Percentiles rank a stretch among this genome's conserved stretches.
Conservation (phyloP, 2,888 invertebrate genomes). For the Coenonympha glycerion region DNA sequence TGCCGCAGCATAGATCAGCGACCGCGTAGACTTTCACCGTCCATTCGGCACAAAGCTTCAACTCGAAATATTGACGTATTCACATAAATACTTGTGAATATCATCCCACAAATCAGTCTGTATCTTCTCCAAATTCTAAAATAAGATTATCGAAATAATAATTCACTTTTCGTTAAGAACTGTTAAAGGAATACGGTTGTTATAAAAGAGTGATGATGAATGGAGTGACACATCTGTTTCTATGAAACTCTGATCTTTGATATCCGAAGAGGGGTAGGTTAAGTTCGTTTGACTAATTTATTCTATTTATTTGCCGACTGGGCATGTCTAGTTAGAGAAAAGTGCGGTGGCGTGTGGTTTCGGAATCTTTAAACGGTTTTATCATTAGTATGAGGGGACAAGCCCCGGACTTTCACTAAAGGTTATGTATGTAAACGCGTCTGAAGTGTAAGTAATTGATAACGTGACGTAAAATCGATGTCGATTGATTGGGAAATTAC, state of each 20-base stretch:
- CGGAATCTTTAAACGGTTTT: constrained; percentile 69
- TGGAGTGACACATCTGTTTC: constrained; percentile 16
- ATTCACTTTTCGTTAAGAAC: not conserved
- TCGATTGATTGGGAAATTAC: constrained; percentile 37
- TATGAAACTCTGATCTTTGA: constrained; percentile 41
- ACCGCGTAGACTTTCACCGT: constrained; percentile 43
- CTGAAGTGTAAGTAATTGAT: constrained; percentile 63
- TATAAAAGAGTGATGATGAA: not conserved
- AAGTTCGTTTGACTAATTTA: constrained; percentile 64
- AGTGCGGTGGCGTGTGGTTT: constrained; percentile 59
- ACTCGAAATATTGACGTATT: constrained; percentile 1
- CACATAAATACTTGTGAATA: not conserved
- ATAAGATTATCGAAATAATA: not conserved
- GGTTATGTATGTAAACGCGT: constrained; percentile 70
- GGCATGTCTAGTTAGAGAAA: constrained; percentile 63
- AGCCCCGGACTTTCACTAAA: constrained; percentile 69
- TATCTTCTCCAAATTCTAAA: not conserved
- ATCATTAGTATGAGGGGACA: constrained; percentile 69
- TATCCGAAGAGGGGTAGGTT: constrained; percentile 52
- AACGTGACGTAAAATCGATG: constrained; percentile 61
- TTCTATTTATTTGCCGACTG: constrained; percentile 65
- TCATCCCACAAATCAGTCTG: not conserved
- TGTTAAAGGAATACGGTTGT: not conserved
- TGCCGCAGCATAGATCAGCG: constrained; percentile 54
- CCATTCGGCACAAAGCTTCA: constrained; percentile 8